These are phyloP conservation scores for Girardia tigrina DNA, from an alignment of 2,888 invertebrate genomes.

Conservation along the genomic window DNA sequence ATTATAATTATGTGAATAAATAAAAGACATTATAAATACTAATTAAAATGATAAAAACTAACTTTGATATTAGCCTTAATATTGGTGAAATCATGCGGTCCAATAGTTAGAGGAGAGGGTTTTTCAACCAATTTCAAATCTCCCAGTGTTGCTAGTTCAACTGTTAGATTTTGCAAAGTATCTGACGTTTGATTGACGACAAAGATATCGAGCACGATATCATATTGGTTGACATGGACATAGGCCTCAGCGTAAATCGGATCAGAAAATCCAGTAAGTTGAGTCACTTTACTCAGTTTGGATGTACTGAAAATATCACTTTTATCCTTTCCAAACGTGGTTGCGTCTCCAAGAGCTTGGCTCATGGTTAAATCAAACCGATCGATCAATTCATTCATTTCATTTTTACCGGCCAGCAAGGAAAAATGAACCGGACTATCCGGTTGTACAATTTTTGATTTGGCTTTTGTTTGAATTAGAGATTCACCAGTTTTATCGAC, in stretches of 20 bases:
- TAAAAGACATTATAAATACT: too few relatives aligned
- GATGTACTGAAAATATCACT: slow-evolving; percentile 52
- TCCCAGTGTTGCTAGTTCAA: slow-evolving; percentile 72
- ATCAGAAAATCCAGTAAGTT: slow-evolving; percentile 94
- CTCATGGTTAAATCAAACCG: slow-evolving; percentile 83
- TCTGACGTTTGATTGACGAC: slow-evolving; percentile 84
- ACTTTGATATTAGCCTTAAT: slow-evolving; percentile 91
- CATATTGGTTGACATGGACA: slow-evolving; percentile 76
- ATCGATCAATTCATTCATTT: slow-evolving; percentile 56
- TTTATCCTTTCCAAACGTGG: slow-evolving; percentile 45
- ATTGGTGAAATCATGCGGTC: slow-evolving; percentile 88
- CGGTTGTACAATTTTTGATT: slow-evolving; percentile 57
- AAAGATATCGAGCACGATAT: slow-evolving; percentile 89
- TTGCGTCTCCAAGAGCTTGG: slow-evolving; percentile 64
- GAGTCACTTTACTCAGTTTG: slow-evolving; percentile 63
- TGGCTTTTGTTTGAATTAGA: not conserved
- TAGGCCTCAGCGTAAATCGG: slow-evolving; percentile 99
- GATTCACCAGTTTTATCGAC: slow-evolving; percentile 51
- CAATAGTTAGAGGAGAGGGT: slow-evolving; percentile 82
- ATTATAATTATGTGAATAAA: too few relatives aligned
- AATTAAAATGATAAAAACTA: too few relatives aligned
- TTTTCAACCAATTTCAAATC: slow-evolving; percentile 94
- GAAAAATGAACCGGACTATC: slow-evolving; percentile 72
- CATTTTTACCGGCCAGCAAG: slow-evolving; percentile 58
- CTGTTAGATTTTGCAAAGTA: slow-evolving; percentile 87